Conservation (phyloP, 2,888 invertebrate species). For the Drosophila tanythrix region DNA sequence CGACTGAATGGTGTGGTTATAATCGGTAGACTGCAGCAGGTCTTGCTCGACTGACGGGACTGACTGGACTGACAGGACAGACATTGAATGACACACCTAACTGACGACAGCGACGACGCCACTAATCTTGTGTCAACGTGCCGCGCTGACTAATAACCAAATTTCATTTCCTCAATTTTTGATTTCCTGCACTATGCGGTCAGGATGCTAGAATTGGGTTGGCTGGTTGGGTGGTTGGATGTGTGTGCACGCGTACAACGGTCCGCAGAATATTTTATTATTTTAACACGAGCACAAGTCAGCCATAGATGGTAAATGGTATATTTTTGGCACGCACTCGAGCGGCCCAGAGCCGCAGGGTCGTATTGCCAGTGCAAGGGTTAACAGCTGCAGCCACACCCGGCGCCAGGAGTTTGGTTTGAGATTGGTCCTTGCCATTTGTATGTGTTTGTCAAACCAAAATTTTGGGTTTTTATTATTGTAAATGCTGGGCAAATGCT, state of each 20-base stretch:
- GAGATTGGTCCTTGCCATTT: slow-evolving; percentile 44
- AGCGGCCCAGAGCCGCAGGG: slow-evolving; percentile 48
- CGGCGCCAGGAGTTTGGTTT: slow-evolving; percentile 41
- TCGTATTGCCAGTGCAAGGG: slow-evolving; percentile 60
- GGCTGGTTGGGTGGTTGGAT: slow-evolving; percentile 2
- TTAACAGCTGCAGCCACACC: slow-evolving; percentile 77
- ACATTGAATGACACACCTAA: slow-evolving; percentile 58
- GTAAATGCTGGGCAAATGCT: slow-evolving; percentile 19
- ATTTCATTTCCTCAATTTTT: slow-evolving; percentile 79
- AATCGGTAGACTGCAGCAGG: slow-evolving; percentile 29
- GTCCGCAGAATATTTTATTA: slow-evolving; percentile 71
- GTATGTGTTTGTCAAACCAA: slow-evolving; percentile 78
- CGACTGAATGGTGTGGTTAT: slow-evolving; percentile 3
- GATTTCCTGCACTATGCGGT: slow-evolving; percentile 76
- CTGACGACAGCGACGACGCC: slow-evolving; percentile 7
- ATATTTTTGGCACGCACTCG: slow-evolving; percentile 76
- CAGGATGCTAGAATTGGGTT: slow-evolving; percentile 13
- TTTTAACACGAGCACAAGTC: slow-evolving; percentile 73
- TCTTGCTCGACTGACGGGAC: slow-evolving; percentile 19
- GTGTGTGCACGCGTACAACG: slow-evolving; percentile 33
- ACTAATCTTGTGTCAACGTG: slow-evolving; percentile 49
- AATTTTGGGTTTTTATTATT: slow-evolving; percentile 65
- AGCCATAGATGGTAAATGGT: slow-evolving; percentile 61
- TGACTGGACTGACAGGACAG: slow-evolving; percentile 19
- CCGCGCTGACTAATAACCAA: slow-evolving; percentile 75